A percentile compares a stretch with the other conserved stretches of the same genome.
phyloP scores from a whole-genome alignment of 1,140 invertebrate genomes.

The Drosophila cardini region DNA sequence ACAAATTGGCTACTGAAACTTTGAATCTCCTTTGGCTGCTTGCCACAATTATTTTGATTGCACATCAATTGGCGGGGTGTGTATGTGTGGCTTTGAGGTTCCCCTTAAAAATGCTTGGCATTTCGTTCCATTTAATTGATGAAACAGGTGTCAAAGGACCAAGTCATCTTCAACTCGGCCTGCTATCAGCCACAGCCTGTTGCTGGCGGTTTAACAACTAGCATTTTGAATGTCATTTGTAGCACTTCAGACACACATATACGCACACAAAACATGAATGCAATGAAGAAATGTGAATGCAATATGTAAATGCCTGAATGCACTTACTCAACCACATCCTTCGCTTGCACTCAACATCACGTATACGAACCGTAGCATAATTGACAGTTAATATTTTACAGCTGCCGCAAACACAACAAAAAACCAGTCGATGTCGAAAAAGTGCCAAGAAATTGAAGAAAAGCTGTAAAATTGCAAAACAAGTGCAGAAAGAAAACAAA shows the following conservation, averaged over 20 bases:
- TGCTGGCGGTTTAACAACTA: slow-evolving; percentile 29
- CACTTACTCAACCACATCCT: not conserved
- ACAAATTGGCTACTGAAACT: slow-evolving; percentile 62
- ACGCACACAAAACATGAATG: slow-evolving; percentile 14
- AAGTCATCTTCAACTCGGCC: not conserved
- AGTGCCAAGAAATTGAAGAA: not conserved
- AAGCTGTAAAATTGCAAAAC: slow-evolving; percentile 28
- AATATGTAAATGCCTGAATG: slow-evolving; percentile 22
- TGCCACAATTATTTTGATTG: slow-evolving; percentile 64
- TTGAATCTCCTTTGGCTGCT: not conserved
- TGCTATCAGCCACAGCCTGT: not conserved
- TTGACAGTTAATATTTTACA: slow-evolving; percentile 74
- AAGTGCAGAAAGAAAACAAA: not conserved
- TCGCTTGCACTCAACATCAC: slow-evolving; percentile 8
- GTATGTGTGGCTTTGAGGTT: slow-evolving; percentile 12
- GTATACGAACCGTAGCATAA: slow-evolving; percentile 40
- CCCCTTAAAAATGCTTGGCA: slow-evolving; percentile 1
- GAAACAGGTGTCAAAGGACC: slow-evolving; percentile 21
- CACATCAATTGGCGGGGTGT: slow-evolving; percentile 43
- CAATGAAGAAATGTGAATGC: slow-evolving; percentile 22
- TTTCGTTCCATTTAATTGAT: slow-evolving; percentile 12
- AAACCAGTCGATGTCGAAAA: no score
- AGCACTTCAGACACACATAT: slow-evolving; percentile 14
- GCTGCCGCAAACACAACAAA: slow-evolving; percentile 41
- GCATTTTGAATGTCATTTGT: slow-evolving; percentile 26